Evolutionary conservation across 2,113 vertebrate genomes (phyloP).

Genomic region (Axis porcinus): DNA sequence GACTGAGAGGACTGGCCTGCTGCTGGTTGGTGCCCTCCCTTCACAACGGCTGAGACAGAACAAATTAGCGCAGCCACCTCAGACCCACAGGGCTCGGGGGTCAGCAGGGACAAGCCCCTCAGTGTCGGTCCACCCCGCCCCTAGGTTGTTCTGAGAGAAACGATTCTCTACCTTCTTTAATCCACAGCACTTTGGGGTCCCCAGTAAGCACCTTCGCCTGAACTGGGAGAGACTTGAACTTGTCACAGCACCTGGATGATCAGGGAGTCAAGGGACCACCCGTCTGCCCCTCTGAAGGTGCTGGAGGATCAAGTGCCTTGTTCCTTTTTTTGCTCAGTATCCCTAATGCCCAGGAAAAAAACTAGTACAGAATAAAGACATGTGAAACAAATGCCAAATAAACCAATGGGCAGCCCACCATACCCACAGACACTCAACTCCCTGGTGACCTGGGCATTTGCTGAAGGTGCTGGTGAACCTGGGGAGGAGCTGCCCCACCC

Average conservation of each 20-base stretch:
- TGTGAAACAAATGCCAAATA: background rate
- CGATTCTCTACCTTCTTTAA: background rate
- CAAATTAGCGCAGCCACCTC: background rate
- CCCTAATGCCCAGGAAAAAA: background rate
- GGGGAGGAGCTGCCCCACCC: background rate
- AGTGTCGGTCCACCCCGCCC: background rate
- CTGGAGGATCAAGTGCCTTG: background rate
- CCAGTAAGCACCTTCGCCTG: background rate
- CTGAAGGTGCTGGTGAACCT: background rate
- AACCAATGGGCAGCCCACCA: fast-evolving
- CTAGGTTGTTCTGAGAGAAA: background rate
- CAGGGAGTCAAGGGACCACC: fast-evolving
- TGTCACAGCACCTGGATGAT: background rate
- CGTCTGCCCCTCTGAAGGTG: background rate
- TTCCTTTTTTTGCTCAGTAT: background rate
- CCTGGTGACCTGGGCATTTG: too few relatives aligned
- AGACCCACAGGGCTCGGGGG: background rate
- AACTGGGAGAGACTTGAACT: background rate
- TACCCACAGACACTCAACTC: background rate
- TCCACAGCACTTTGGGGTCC: background rate
- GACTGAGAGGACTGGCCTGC: background rate
- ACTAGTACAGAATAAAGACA: background rate
- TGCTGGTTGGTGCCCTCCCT: background rate
- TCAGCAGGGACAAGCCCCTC: background rate
- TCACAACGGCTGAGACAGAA: background rate